phyloP scores from a whole-genome alignment of 1,140 invertebrate genomes.

The Anastrepha ludens region DNA sequence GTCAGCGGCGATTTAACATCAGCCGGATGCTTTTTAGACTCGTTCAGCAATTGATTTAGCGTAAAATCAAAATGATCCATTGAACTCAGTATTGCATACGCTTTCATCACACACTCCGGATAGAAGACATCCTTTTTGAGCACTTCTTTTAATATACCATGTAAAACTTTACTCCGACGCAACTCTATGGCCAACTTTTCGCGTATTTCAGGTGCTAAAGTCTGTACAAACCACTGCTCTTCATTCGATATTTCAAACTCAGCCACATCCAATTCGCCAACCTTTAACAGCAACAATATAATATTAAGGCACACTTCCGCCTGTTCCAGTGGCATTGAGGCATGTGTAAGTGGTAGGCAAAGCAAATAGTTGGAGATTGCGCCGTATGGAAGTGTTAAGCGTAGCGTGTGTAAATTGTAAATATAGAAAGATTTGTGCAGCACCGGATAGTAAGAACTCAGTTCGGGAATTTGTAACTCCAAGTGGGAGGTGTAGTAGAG shows the following conservation, averaged over 20 bases:
- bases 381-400: constrained; percentile 53
- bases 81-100: constrained; percentile 59
- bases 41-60: constrained; percentile 56
- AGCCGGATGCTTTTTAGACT: constrained; percentile 27
- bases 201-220: constrained; percentile 23
- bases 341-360: constrained; percentile 59
- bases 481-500: not conserved
- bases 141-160: constrained; percentile 49
- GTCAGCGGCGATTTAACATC: constrained; percentile 57
- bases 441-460: constrained; percentile 53
- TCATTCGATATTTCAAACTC: constrained; percentile 60
- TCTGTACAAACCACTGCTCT: constrained; percentile 54
- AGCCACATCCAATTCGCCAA: constrained; percentile 54
- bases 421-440: constrained; percentile 58
- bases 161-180: constrained; percentile 54
- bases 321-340: constrained; percentile 54
- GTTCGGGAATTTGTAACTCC: constrained; percentile 22
- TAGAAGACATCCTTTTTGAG: constrained; percentile 54
- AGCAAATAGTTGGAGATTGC: constrained; percentile 56
- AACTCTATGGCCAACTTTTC: constrained; percentile 44
- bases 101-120: constrained; percentile 57
- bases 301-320: constrained; percentile 57
- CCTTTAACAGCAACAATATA: constrained; percentile 57
- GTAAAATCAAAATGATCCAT: constrained; percentile 55
- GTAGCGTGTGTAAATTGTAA: constrained; percentile 62